Percentiles rank a stretch among this genome's conserved stretches.
Evolutionary conservation across 2,888 invertebrate genomes (phyloP).

Genomic region (Idaea biselata): DNA sequence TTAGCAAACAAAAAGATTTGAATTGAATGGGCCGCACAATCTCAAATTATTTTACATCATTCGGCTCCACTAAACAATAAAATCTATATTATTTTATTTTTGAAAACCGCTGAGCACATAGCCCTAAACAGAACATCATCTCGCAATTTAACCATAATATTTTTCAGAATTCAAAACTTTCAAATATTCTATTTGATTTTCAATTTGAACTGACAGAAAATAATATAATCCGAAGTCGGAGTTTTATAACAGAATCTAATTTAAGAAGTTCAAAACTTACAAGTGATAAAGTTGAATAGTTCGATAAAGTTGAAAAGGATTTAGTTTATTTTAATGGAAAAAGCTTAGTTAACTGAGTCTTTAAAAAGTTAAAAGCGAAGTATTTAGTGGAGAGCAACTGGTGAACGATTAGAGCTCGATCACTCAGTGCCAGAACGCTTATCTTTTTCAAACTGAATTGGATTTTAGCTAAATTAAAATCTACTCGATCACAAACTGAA

Average conservation of each 20-base stretch:
- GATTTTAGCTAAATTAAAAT: constrained; percentile 2
- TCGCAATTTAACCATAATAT: not conserved
- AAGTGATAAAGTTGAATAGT: constrained; percentile 33
- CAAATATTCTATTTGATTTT: not conserved
- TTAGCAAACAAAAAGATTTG: too few species aligned
- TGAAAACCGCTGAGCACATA: not conserved
- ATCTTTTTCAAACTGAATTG: constrained; percentile 5
- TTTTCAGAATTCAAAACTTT: not conserved
- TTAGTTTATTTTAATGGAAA: constrained; percentile 30
- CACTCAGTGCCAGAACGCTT: constrained; percentile 33
- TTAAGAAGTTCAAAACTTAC: constrained; percentile 28
- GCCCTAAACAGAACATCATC: not conserved
- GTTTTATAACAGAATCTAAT: constrained; percentile 29
- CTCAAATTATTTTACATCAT: too few species aligned
- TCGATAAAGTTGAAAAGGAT: constrained; percentile 32
- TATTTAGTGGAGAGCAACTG: constrained; percentile 38
- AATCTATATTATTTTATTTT: too few species aligned
- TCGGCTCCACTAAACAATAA: too few species aligned
- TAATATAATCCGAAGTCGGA: constrained; percentile 9
- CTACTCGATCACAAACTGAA: not conserved
- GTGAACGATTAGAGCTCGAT: constrained; percentile 44
- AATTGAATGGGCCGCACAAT: too few species aligned
- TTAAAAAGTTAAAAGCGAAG: constrained; percentile 42
- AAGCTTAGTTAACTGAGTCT: constrained; percentile 37
- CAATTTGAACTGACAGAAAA: not conserved